Conservation (phyloP, 2,113 vertebrate genomes). For the Coracopsis vasa region DNA sequence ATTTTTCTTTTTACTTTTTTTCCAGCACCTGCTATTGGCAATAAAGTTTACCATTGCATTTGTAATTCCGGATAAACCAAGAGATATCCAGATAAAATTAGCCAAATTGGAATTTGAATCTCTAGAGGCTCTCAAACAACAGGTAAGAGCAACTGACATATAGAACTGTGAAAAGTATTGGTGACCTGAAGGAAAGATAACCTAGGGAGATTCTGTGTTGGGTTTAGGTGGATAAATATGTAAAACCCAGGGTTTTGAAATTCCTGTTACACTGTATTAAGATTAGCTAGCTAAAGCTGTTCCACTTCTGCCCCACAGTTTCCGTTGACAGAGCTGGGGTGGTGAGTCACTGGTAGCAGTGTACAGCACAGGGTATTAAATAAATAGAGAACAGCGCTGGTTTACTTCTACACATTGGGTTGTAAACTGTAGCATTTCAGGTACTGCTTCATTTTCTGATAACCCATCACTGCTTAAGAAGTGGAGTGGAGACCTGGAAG, state of each 20-base stretch:
- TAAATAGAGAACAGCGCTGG: neutral
- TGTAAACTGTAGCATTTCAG: neutral
- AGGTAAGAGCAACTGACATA: conserved; percentile 75
- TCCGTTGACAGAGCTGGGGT: neutral
- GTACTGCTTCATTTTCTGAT: neutral
- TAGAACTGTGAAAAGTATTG: neutral
- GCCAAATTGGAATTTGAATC: conserved; percentile 91
- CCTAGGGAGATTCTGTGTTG: neutral
- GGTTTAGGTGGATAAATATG: neutral
- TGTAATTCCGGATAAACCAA: conserved; percentile 91
- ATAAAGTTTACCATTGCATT: conserved; percentile 92
- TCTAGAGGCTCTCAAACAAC: conserved; percentile 92
- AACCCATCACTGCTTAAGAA: neutral
- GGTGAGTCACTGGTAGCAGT: neutral
- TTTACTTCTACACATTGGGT: neutral
- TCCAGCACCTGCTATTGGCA: conserved; percentile 87
- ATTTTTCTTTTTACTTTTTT: neutral
- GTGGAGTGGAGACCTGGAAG: neutral
- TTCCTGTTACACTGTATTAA: neutral
- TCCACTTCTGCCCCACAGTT: neutral
- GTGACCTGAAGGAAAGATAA: neutral
- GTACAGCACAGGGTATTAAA: neutral
- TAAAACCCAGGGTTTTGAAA: neutral
- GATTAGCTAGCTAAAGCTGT: neutral
- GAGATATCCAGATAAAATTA: conserved; percentile 86